A percentile compares a stretch with the other conserved stretches of the same genome.
Evolutionary conservation across 2,888 invertebrate species (phyloP).

Genomic region (Ernsta delagoae): DNA sequence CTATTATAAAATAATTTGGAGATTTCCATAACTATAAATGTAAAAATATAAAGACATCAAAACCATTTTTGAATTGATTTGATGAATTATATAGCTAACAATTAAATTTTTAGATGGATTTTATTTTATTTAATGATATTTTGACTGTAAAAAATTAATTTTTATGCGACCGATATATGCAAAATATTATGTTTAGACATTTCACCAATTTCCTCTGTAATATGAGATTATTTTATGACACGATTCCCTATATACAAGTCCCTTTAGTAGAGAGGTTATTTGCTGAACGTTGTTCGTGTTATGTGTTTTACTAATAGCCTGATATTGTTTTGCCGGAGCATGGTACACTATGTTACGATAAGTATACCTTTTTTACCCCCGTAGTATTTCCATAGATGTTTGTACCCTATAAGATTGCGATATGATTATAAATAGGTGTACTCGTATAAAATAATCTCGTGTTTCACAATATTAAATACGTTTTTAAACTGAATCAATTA

Average conservation of each 20-base stretch:
- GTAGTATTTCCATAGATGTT: conserved; percentile 45
- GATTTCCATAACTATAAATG: too few species aligned
- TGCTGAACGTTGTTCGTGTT: conserved; percentile 67
- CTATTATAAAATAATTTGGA: too few species aligned
- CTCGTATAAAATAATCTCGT: conserved; percentile 76
- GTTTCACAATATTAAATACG: conserved; percentile 50
- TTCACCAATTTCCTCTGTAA: conserved; percentile 58
- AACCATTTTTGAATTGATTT: too few species aligned
- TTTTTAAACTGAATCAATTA: conserved; percentile 38
- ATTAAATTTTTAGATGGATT: too few species aligned
- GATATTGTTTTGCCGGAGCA: conserved; percentile 68
- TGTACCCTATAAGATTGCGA: conserved; percentile 15
- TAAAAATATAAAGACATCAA: too few species aligned
- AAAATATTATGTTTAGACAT: not conserved
- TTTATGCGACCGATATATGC: too few species aligned
- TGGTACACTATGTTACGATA: conserved; percentile 48
- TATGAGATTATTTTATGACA: conserved; percentile 79
- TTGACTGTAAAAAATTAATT: too few species aligned
- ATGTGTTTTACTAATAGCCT: conserved; percentile 76
- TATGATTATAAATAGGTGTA: conserved; percentile 42
- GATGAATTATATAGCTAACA: too few species aligned
- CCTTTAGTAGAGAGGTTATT: conserved; percentile 40
- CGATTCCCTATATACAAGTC: conserved; percentile 29
- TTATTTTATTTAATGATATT: too few species aligned
- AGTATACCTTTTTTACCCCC: conserved; percentile 36